Conservation (phyloP, 2,797 vertebrate species). For the Gobio occitaniae region DNA sequence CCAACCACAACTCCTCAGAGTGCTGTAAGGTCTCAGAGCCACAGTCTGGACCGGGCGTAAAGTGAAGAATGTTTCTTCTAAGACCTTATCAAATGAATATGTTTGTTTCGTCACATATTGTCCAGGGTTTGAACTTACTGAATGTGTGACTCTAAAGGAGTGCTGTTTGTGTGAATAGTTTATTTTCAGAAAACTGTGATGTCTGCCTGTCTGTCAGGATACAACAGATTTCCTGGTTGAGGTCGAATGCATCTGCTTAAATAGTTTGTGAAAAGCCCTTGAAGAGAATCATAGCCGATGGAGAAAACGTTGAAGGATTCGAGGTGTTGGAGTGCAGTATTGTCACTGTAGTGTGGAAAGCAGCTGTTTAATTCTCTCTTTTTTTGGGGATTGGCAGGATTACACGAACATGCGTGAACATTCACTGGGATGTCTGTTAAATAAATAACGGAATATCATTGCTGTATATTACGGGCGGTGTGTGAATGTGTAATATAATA, state of each 20-base stretch:
- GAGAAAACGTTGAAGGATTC: slow-evolving; percentile 7
- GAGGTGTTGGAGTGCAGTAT: neutral
- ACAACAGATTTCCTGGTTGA: neutral
- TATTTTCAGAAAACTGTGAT: neutral
- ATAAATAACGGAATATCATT: slow-evolving; percentile 10
- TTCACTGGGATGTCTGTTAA: neutral
- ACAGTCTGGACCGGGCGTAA: neutral
- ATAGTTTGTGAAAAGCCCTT: neutral
- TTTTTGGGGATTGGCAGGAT: slow-evolving; percentile 11
- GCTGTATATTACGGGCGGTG: slow-evolving; percentile 11
- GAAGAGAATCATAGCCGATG: neutral
- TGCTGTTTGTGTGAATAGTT: neutral
- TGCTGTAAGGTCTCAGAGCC: neutral
- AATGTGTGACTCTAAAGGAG: neutral
- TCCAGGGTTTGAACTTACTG: neutral
- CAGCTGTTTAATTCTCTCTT: slow-evolving; percentile 3
- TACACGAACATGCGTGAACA: slow-evolving; percentile 1
- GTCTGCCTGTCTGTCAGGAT: slow-evolving; percentile 1
- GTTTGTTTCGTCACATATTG: neutral
- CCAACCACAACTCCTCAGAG: neutral
- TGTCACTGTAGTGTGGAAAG: neutral
- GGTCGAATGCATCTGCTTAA: slow-evolving; percentile 9
- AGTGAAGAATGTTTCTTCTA: neutral
- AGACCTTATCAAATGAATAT: neutral
- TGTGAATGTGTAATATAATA: slow-evolving; percentile 38